These are phyloP conservation scores for Lophius piscatorius DNA, from an alignment of 2,113 vertebrate genomes.

Conservation along the genomic window DNA sequence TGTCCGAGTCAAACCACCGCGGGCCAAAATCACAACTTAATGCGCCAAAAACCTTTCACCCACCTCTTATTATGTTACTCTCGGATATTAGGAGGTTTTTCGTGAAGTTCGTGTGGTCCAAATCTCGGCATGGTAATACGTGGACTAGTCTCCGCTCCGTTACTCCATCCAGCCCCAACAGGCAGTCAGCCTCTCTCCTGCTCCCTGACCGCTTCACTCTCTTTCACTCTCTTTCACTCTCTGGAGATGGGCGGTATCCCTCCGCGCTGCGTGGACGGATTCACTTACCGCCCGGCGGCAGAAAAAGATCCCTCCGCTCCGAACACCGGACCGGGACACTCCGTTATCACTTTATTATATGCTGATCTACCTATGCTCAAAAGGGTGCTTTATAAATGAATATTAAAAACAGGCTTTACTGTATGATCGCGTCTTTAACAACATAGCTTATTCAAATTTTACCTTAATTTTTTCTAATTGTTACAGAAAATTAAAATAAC, in stretches of 20 bases:
- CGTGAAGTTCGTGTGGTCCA: slow-evolving; percentile 65
- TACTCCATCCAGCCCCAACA: slow-evolving; percentile 38
- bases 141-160: slow-evolving; percentile 34
- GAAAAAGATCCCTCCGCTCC: slow-evolving; percentile 31
- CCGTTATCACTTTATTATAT: no score
- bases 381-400: no score
- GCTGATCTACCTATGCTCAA: no score
- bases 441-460: no score
- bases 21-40: not conserved
- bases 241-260: slow-evolving; percentile 64
- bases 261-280: slow-evolving; percentile 82
- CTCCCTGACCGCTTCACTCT: slow-evolving; percentile 21
- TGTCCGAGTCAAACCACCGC: not conserved
- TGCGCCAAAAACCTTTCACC: slow-evolving; percentile 11
- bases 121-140: slow-evolving; percentile 78
- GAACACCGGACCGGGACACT: slow-evolving; percentile 2
- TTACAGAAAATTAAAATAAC: not conserved
- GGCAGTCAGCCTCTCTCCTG: slow-evolving; percentile 1
- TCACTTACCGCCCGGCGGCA: slow-evolving; percentile 77
- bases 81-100: slow-evolving; percentile 71
- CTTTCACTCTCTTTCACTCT: slow-evolving; percentile 56
- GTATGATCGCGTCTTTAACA: no score
- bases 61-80: slow-evolving; percentile 66
- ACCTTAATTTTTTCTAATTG: no score
- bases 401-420: no score